Evolutionary conservation across 2,888 invertebrate species (phyloP).

Genomic region (Teinopalpus imperialis): DNA sequence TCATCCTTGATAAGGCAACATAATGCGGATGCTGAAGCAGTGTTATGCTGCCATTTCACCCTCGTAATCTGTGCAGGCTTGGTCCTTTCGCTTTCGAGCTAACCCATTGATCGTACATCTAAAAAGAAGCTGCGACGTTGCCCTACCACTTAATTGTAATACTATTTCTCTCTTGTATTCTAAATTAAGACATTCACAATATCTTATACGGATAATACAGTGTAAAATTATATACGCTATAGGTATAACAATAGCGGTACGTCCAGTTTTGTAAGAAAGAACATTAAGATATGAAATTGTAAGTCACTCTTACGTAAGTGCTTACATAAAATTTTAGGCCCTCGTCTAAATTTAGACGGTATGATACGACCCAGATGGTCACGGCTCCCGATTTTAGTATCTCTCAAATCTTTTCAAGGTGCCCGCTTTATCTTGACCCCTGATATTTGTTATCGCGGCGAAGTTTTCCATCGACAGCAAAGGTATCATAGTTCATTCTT

Average conservation of each 20-base stretch:
- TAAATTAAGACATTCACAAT: too few relatives aligned
- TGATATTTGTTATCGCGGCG: conserved; percentile 48
- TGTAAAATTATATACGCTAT: too few relatives aligned
- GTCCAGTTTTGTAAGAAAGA: conserved; percentile 29
- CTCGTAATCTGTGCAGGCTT: too few relatives aligned
- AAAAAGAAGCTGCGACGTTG: too few relatives aligned
- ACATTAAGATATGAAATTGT: conserved; percentile 35
- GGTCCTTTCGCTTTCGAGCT: too few relatives aligned
- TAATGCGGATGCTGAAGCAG: too few relatives aligned
- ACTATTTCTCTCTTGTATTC: too few relatives aligned
- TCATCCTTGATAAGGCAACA: too few relatives aligned
- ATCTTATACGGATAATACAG: too few relatives aligned
- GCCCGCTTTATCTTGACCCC: conserved; percentile 55
- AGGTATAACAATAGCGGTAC: conserved; percentile 27
- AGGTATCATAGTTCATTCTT: conserved; percentile 49
- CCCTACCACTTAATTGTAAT: too few relatives aligned
- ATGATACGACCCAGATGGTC: conserved; percentile 78
- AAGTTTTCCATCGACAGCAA: conserved; percentile 40
- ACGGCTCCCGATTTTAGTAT: conserved; percentile 75
- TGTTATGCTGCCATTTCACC: too few relatives aligned
- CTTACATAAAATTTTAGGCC: conserved; percentile 66
- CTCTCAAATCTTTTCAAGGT: conserved; percentile 68
- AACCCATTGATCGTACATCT: too few relatives aligned
- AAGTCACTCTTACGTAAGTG: conserved; percentile 53
- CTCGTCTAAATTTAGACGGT: conserved; percentile 71